A percentile compares a stretch with the other conserved stretches of the same genome.
Conservation (phyloP, 1,140 invertebrate genomes). For the Drosophila erecta region DNA sequence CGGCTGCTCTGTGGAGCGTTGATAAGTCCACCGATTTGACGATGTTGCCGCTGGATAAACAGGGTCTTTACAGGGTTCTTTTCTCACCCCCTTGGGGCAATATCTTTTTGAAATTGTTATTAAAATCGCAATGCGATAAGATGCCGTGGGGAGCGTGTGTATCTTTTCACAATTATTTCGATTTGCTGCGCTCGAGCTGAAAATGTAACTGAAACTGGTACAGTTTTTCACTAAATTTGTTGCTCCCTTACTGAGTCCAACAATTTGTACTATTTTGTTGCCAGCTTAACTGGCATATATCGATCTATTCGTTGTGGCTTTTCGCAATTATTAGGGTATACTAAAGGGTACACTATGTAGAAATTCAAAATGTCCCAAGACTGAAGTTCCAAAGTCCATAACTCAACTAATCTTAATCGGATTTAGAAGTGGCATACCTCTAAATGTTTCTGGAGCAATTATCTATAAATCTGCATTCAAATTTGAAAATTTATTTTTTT, state of each 20-base stretch:
- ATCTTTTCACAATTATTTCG: constrained; percentile 56
- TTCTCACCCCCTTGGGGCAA: constrained; percentile 54
- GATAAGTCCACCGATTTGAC: constrained; percentile 68
- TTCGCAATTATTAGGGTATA: constrained; percentile 20
- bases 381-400: too few species aligned
- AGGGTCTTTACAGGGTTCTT: constrained; percentile 26
- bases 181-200: constrained; percentile 52
- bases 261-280: too few species aligned
- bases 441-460: too few species aligned
- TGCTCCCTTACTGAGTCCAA: too few species aligned
- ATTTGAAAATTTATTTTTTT: too few species aligned
- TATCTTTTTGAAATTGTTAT: constrained; percentile 71
- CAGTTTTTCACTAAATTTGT: background rate
- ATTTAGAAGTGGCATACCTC: too few species aligned
- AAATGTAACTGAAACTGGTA: constrained; percentile 14
- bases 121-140: constrained; percentile 75
- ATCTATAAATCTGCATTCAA: too few species aligned
- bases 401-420: too few species aligned
- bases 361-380: too few species aligned
- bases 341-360: too few species aligned
- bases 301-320: constrained; percentile 19
- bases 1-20: constrained; percentile 45
- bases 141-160: constrained; percentile 5
- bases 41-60: constrained; percentile 72
- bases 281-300: constrained; percentile 6